Evolutionary conservation across 92 coral and sea anemone genomes (phyloP), one percentile per base, ranked within the genome.

Genomic region (Metridium senile): DNA sequence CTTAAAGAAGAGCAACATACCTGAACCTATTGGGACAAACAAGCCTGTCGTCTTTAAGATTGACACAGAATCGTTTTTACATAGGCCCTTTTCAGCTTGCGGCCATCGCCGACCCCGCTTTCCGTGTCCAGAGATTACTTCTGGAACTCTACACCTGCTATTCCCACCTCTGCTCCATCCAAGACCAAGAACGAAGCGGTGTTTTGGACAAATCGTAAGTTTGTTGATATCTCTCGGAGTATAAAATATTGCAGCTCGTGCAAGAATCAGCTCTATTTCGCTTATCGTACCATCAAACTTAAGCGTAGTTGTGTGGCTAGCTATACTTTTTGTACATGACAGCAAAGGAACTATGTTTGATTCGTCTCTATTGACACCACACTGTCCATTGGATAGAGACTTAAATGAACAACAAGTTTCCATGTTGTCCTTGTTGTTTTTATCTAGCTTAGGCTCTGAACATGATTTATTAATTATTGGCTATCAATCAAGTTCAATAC

Each of bases 121-220:
- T 17, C 89, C 82, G 49, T 87, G 88, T 68, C 52, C 22, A 35
- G 85, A 87, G 29, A 77, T 57, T 23, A 26, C 64, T 54, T 74
- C 74, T 47, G 88, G 91, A 67, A 83, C 77, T 61, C 88, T 72
- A 73, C 81, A 87, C 65, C 80, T 87, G 20, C 46, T 79, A 65
- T 73, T 83, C 34, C 84, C 72, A 54, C 85, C 91, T 49, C 91
- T 77, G 16, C 7, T 45, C 88, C 87, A 82, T 23, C 84, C 88
- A 52, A 77, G 20, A 18, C 88, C 91, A 23, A 82, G 88, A 68
- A 82, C 82, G 59, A 71, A 25, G 22, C 84, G 81, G 54, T 87
- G 91, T 31, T 58, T 54, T 26, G 84, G 91, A 58, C 91, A 87
- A 64, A 87, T 82, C 39, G 74, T 87, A 83, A 87, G 64, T 6